Evolutionary conservation across 1,140 invertebrate genomes (phyloP), one percentile per base, ranked within the genome.

Genomic region (Patella vulgata): DNA sequence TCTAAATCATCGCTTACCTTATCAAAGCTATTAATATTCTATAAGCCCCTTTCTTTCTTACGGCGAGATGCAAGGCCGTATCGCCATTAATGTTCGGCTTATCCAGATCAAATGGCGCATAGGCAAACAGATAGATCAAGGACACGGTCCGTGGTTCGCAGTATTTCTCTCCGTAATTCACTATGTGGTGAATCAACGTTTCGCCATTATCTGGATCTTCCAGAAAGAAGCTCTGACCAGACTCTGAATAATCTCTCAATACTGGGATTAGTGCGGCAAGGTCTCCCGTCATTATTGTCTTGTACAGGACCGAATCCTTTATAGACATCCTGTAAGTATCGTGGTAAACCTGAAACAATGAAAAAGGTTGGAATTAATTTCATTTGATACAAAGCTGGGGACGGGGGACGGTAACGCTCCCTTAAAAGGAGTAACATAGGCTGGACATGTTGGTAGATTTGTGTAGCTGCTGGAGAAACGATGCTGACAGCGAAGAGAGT

Each of bases 21-120:
- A 52, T 52, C 11, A 52, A 31, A 5, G 50, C 50, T 8, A 52
- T 33, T 4, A 52, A 19, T 8, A 52, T 52, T n/a, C 50, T 27
- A 17, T 31, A 52, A n/a, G 50, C 33, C 19, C 50, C 50, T 31
- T 52, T 31, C 19, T 52, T 52, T n/a, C 28, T 33, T 8, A 52
- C 30, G 4, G 31, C 30, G 0, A 31, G 17, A 33, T 52, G 50
- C 6, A 52, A 31, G 31, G 27, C 27, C 9, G 50, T 52, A 30
- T 52, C 31, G 14, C 50, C 50, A n/a, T 52, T 30, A 52, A 28
- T n/a, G 30, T 52, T 31, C 27, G 28, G 23, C 3, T 25, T 31
- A 19, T 52, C 50, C 25, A 52, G 17, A 19, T 52, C 30, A 31
- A 52, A 30, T 3, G 27, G 27, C 25, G 31, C 31, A 30, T 31